Conservation (phyloP, 2,797 vertebrate species). For the Delichon dasypus region DNA sequence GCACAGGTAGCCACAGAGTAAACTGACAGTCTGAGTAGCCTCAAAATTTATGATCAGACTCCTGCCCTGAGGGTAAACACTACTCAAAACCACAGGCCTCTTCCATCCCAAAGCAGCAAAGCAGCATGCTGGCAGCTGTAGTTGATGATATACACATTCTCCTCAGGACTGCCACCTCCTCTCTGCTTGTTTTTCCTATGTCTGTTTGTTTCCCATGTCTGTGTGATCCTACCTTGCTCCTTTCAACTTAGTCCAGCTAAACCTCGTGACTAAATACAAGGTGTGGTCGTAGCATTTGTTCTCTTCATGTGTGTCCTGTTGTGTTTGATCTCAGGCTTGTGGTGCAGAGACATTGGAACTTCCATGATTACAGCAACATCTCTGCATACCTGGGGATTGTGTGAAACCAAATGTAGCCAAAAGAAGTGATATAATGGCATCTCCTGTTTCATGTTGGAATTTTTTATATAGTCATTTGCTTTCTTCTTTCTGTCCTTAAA, state of each 20-base stretch:
- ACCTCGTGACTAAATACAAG: background rate
- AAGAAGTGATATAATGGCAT: background rate
- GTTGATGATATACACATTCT: background rate
- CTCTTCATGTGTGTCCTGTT: background rate
- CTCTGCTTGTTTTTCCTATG: rapidly evolving
- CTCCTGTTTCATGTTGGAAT: background rate
- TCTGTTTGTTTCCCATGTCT: background rate
- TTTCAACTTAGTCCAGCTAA: background rate
- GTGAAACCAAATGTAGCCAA: background rate
- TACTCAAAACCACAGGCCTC: rapidly evolving
- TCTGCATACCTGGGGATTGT: background rate
- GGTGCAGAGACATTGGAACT: background rate
- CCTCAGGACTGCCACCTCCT: background rate
- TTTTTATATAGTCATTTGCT: background rate
- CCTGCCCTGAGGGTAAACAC: background rate
- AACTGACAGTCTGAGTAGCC: background rate
- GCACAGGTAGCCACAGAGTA: background rate
- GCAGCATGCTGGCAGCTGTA: background rate
- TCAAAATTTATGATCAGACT: background rate
- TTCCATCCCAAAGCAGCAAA: background rate
- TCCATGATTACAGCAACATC: background rate
- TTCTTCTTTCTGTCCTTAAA: background rate
- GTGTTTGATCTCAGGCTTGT: background rate
- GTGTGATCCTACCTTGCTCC: background rate
- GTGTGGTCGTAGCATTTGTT: background rate